Percentiles rank a stretch among this genome's conserved stretches.
phyloP scores from a whole-genome alignment of 2,797 vertebrate species.

The Coluber constrictor region DNA sequence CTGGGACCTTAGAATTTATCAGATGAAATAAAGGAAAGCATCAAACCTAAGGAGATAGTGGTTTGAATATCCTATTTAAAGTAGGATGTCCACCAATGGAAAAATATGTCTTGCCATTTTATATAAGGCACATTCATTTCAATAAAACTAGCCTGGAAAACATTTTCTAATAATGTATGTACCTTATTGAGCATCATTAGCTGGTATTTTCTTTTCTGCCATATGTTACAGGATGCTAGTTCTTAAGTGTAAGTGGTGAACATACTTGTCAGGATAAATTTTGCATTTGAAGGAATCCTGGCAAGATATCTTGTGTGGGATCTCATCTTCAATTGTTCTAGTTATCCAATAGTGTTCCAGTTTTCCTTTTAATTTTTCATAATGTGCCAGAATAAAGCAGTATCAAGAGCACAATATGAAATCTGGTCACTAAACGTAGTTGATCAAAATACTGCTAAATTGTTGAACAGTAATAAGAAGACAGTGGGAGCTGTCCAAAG shows the following conservation, averaged over 20 bases:
- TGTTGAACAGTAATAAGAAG: background rate
- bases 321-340: background rate
- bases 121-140: background rate
- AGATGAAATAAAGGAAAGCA: background rate
- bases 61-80: background rate
- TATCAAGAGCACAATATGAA: background rate
- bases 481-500: background rate
- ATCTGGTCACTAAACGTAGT: background rate
- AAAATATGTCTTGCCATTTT: background rate
- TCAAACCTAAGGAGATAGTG: background rate
- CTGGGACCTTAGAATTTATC: background rate
- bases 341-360: background rate
- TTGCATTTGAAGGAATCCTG: background rate
- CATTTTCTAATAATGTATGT: background rate
- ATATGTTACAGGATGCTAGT: background rate
- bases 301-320: background rate
- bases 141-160: background rate
- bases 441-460: background rate
- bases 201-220: background rate
- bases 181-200: background rate
- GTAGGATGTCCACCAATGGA: background rate
- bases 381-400: background rate
- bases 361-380: background rate
- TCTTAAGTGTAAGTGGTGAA: background rate
- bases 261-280: background rate